These are phyloP conservation scores for Hetaerina americana DNA, from an alignment of 1,140 invertebrate genomes.

Conservation along the genomic window DNA sequence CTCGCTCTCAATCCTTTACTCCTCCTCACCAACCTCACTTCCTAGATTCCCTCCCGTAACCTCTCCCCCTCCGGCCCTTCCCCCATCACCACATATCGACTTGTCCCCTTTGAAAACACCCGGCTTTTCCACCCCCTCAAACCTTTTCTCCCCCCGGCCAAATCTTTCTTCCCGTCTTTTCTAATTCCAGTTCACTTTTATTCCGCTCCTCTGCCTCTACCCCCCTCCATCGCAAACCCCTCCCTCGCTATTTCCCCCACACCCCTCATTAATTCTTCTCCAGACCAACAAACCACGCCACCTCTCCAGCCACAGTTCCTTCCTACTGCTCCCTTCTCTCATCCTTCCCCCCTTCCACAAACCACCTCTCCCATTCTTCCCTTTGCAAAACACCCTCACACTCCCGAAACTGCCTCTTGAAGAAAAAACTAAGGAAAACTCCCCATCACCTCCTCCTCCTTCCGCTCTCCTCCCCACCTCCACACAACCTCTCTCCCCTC, in stretches of 20 bases:
- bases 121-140: neutral
- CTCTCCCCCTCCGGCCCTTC: neutral
- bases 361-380: neutral
- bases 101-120: neutral
- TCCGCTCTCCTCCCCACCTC: neutral
- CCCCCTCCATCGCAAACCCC: neutral
- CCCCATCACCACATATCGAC: neutral
- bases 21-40: no score
- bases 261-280: neutral
- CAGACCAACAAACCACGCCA: neutral
- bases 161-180: no score
- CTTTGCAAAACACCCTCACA: no score
- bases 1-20: no score
- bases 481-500: neutral
- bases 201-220: neutral
- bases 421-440: no score
- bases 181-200: no score
- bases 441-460: neutral
- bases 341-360: slow-evolving; percentile 5
- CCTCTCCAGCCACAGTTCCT: neutral
- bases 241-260: slow-evolving; percentile 23
- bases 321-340: neutral
- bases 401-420: no score
- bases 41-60: neutral
- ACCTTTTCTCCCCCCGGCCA: neutral